These are phyloP conservation scores for Drosophila neonasuta DNA, from an alignment of 2,888 invertebrate species.

Conservation along the genomic window DNA sequence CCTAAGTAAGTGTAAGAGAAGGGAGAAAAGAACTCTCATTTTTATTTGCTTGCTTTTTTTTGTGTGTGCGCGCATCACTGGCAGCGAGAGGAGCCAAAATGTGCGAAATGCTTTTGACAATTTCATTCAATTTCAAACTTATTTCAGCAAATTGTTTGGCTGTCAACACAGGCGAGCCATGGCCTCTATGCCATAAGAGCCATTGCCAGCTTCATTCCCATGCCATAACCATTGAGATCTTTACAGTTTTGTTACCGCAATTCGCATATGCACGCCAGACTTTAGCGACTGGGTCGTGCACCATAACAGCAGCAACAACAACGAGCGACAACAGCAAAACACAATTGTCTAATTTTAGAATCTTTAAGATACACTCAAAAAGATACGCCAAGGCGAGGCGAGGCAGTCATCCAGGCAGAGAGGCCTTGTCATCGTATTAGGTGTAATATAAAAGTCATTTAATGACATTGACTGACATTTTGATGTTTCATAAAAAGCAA, in stretches of 20 bases:
- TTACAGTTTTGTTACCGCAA: slow-evolving; percentile 51
- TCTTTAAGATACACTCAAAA: slow-evolving; percentile 78
- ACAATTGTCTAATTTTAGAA: slow-evolving; percentile 78
- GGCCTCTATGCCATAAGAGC: slow-evolving; percentile 24
- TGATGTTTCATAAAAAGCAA: slow-evolving; percentile 80
- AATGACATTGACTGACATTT: slow-evolving; percentile 80
- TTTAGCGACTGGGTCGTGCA: slow-evolving; percentile 50
- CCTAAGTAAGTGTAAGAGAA: not conserved
- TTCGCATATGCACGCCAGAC: slow-evolving; percentile 61
- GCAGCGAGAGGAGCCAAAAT: slow-evolving; percentile 49
- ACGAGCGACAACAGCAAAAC: slow-evolving; percentile 1
- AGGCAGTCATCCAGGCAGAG: slow-evolving; percentile 41
- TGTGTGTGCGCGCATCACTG: slow-evolving; percentile 7
- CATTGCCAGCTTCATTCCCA: not conserved
- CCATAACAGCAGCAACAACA: slow-evolving; percentile 43
- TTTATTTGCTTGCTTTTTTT: slow-evolving; percentile 3
- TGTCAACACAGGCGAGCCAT: slow-evolving; percentile 67
- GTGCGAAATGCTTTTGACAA: slow-evolving; percentile 78
- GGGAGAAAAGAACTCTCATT: not conserved
- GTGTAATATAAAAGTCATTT: slow-evolving; percentile 80
- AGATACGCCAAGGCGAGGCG: slow-evolving; percentile 55
- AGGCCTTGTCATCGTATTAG: slow-evolving; percentile 79
- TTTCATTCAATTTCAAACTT: slow-evolving; percentile 78
- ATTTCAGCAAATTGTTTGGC: slow-evolving; percentile 78
- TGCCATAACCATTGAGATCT: slow-evolving; percentile 27